phyloP scores from a whole-genome alignment of 2,888 invertebrate genomes.

The Tinea pellionella region DNA sequence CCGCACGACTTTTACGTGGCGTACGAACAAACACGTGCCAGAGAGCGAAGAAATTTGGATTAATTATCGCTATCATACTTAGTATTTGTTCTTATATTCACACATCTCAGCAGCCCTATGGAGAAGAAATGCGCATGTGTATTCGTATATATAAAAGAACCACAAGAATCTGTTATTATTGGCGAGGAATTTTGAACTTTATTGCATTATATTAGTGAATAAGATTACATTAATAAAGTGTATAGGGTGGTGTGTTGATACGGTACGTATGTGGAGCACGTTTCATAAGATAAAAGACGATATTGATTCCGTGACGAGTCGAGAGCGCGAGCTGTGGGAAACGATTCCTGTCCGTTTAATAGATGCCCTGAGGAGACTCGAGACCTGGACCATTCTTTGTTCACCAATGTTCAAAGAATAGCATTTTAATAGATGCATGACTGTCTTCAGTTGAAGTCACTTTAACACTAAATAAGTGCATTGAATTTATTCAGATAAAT shows the following conservation, averaged over 20 bases:
- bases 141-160: neutral
- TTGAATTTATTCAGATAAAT: no score
- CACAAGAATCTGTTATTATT: neutral
- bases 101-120: neutral
- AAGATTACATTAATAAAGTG: neutral
- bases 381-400: constrained; percentile 40
- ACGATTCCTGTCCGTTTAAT: constrained; percentile 59
- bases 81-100: constrained; percentile 26
- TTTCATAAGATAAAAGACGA: constrained; percentile 65
- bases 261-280: constrained; percentile 50
- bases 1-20: constrained; percentile 37
- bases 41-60: constrained; percentile 45
- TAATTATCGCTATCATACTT: constrained; percentile 42
- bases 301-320: constrained; percentile 67
- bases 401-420: constrained; percentile 35
- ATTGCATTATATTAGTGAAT: neutral
- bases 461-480: neutral
- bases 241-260: neutral
- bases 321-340: constrained; percentile 59
- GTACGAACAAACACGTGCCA: constrained; percentile 40
- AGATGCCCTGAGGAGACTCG: constrained; percentile 50
- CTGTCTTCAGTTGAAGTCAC: neutral
- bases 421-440: neutral
- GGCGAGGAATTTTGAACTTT: neutral
- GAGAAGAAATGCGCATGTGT: constrained; percentile 5